phyloP scores from a whole-genome alignment of 1,140 invertebrate species.

The Akabosia matsudoensis region DNA sequence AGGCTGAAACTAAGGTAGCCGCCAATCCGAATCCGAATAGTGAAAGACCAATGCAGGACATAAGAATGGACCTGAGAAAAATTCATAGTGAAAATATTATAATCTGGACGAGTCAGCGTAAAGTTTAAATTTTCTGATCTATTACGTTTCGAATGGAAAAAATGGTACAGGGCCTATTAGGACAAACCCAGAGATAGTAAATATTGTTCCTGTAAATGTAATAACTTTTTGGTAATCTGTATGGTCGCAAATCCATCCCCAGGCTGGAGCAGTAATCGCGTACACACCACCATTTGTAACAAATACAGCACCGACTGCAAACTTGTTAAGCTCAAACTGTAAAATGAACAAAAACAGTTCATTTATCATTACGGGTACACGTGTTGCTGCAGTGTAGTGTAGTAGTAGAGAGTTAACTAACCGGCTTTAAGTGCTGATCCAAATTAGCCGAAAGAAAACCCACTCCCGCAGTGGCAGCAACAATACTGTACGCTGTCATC shows the following conservation, averaged over 20 bases:
- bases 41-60: slow-evolving; percentile 67
- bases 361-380: neutral
- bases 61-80: slow-evolving; percentile 60
- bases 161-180: slow-evolving; percentile 69
- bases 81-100: slow-evolving; percentile 19
- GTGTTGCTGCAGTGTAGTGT: too few relatives aligned
- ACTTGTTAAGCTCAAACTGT: slow-evolving; percentile 65
- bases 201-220: slow-evolving; percentile 63
- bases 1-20: slow-evolving; percentile 73
- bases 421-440: slow-evolving; percentile 75
- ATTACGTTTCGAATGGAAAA: slow-evolving; percentile 8
- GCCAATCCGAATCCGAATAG: slow-evolving; percentile 74
- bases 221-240: slow-evolving; percentile 63
- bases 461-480: slow-evolving; percentile 73
- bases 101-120: slow-evolving; percentile 10
- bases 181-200: slow-evolving; percentile 64
- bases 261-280: slow-evolving; percentile 72
- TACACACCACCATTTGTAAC: slow-evolving; percentile 83
- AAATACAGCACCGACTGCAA: slow-evolving; percentile 77
- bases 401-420: slow-evolving; percentile 38
- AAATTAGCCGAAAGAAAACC: slow-evolving; percentile 76
- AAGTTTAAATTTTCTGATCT: neutral
- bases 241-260: slow-evolving; percentile 74
- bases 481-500: slow-evolving; percentile 65
- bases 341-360: slow-evolving; percentile 29